Percentiles rank a stretch among this genome's conserved stretches.
Conservation (phyloP, 37 sponge, comb jelly and placozoan genomes). For the Crambe crambe region DNA sequence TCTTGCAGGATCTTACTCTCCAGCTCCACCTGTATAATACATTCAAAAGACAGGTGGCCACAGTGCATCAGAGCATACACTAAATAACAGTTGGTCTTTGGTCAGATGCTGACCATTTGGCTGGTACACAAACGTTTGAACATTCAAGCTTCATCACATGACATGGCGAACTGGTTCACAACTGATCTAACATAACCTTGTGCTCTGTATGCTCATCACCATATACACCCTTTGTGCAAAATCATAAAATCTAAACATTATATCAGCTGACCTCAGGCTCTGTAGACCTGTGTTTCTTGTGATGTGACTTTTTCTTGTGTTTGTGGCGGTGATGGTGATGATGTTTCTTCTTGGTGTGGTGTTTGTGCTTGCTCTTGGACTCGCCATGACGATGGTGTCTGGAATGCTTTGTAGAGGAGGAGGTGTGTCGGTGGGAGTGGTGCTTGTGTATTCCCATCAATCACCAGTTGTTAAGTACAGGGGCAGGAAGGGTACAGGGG, state of each 20-base stretch:
- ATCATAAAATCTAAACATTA: no score
- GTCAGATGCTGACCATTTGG: no score
- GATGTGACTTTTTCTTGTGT: constrained; percentile 9
- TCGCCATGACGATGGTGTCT: not conserved
- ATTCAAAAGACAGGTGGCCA: not conserved
- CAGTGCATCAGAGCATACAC: no score
- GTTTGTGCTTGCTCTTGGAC: not conserved
- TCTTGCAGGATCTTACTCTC: constrained; percentile 7
- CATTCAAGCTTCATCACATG: no score
- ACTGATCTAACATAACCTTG: no score
- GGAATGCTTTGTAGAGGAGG: constrained; percentile 3
- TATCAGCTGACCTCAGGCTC: no score
- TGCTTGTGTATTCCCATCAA: not conserved
- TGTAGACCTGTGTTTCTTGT: not conserved
- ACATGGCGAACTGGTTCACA: no score
- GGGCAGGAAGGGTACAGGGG: not conserved
- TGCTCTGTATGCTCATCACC: no score
- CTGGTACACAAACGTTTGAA: no score
- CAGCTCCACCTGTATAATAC: not conserved
- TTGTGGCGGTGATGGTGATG: constrained; percentile 28
- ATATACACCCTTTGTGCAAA: no score
- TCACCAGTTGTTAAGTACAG: not conserved
- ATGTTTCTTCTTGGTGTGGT: constrained; percentile 10
- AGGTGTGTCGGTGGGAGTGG: not conserved
- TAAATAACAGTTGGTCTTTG: no score